These are phyloP conservation scores for Dasyornis broadbenti DNA, from an alignment of 2,113 vertebrate genomes.

Conservation along the genomic window DNA sequence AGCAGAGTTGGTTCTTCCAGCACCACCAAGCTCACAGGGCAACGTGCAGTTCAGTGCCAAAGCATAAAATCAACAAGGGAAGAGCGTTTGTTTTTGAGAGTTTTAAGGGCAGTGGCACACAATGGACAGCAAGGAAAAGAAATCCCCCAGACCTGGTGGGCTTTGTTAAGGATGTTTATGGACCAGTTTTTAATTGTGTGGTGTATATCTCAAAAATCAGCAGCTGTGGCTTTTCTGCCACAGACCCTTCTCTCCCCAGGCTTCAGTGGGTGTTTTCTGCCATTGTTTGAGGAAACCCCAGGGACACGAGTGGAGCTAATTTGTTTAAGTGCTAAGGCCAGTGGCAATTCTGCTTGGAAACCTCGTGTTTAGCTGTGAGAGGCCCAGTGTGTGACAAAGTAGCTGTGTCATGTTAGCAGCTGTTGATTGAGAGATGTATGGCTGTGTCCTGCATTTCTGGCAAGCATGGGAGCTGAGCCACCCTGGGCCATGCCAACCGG, in stretches of 20 bases:
- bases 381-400: neutral
- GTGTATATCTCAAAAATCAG: slow-evolving; percentile 15
- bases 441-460: neutral
- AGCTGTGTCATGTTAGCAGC: neutral
- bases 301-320: neutral
- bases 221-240: neutral
- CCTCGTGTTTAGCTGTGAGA: neutral
- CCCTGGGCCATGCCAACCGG: neutral
- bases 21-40: neutral
- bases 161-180: slow-evolving; percentile 15
- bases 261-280: neutral
- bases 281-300: slow-evolving; percentile 16
- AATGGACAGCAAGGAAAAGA: neutral
- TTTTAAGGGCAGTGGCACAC: neutral
- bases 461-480: neutral
- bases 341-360: neutral
- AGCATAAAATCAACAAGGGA: neutral
- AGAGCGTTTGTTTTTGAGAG: neutral
- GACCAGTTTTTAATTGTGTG: neutral
- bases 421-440: slow-evolving; percentile 1
- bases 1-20: neutral
- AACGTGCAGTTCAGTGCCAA: neutral
- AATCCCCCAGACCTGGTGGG: neutral
- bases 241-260: neutral
- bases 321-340: neutral